Evolutionary conservation across 1,140 invertebrate genomes (phyloP), one percentile per base, ranked within the genome.

Genomic region (Homarus americanus): DNA sequence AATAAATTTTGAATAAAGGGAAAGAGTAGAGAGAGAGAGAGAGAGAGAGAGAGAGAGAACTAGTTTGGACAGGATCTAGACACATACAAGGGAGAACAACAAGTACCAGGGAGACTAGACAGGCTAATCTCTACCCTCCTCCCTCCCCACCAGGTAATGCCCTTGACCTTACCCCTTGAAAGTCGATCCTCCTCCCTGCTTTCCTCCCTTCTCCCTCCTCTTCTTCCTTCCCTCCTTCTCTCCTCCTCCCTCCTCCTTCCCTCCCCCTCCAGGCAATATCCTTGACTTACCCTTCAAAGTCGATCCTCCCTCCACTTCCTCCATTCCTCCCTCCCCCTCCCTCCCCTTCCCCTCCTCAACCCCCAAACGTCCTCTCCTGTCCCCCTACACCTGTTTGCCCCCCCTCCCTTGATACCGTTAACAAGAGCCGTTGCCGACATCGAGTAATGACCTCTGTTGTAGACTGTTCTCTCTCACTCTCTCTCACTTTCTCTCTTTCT

Each of bases 391-490:
- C 69, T 34, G 10, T 34, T 12, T n/a, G 10, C 69, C 15, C 69
- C 69, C 15, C 69, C 69, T n/a, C n/a, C 69, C 1, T 66, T 66
- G 28, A 24, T 66, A 3, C 7, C 20, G 20, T 24, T 66, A 2
- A 66, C 63, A 3, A 9, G 28, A n/a, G 63, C 28, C 20, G 28
- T 66, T 28, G 28, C 28, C 28, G 20, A 66, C 2, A 66, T 28
- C 28, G 20, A 20, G 28, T 24, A 66, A 20, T 66, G 20, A 28
- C 63, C 28, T 66, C 28, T 66, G 63, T 28, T 66, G 20, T 24
- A 66, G 63, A 66, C 63, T 66, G 63, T 66, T 63, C 58, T 76
- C 36, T 12, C 73, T 76, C 12, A n/a, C n/a, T n/a, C n/a, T n/a
- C n/a, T n/a, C n/a, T n/a, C n/a, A n/a, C n/a, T n/a, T n/a, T n/a